Percentiles rank a stretch among this genome's conserved stretches.
These are phyloP conservation scores for Perizoma affinitatum DNA, from an alignment of 2,888 invertebrate species.

Conservation along the genomic window DNA sequence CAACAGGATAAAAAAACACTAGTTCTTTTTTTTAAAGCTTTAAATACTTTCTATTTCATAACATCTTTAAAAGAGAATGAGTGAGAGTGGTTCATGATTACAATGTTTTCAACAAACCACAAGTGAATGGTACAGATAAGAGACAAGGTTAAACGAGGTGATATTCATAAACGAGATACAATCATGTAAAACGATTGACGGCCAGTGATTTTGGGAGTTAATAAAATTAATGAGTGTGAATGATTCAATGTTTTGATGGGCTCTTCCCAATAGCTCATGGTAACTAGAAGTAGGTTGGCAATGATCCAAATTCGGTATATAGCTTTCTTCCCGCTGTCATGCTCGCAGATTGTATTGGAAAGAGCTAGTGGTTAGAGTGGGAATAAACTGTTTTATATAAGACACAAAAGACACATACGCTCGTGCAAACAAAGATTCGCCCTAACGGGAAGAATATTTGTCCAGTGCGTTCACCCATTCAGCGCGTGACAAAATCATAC, in stretches of 20 bases:
- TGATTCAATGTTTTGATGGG: no score
- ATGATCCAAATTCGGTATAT: no score
- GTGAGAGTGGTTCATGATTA: slow-evolving; percentile 12
- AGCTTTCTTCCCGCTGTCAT: no score
- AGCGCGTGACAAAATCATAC: slow-evolving; percentile 72
- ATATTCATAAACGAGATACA: slow-evolving; percentile 16
- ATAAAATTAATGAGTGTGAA: neutral
- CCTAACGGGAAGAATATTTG: slow-evolving; percentile 64
- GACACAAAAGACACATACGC: slow-evolving; percentile 28
- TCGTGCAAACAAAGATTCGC: slow-evolving; percentile 48
- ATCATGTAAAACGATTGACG: slow-evolving; percentile 10
- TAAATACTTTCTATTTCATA: slow-evolving; percentile 11
- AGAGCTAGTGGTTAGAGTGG: neutral
- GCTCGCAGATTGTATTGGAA: neutral
- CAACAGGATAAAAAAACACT: no score
- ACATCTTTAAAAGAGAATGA: slow-evolving; percentile 10
- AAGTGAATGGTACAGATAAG: slow-evolving; percentile 16
- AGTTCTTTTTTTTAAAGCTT: neutral
- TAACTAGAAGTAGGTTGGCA: no score
- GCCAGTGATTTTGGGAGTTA: neutral
- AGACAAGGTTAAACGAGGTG: slow-evolving; percentile 8
- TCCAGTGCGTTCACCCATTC: slow-evolving; percentile 69
- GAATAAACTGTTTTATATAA: neutral
- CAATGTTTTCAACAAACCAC: slow-evolving; percentile 10
- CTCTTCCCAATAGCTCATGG: no score